These are phyloP conservation scores for Hypotaenidia philippensis DNA, from an alignment of 2,797 vertebrate genomes.

Conservation along the genomic window DNA sequence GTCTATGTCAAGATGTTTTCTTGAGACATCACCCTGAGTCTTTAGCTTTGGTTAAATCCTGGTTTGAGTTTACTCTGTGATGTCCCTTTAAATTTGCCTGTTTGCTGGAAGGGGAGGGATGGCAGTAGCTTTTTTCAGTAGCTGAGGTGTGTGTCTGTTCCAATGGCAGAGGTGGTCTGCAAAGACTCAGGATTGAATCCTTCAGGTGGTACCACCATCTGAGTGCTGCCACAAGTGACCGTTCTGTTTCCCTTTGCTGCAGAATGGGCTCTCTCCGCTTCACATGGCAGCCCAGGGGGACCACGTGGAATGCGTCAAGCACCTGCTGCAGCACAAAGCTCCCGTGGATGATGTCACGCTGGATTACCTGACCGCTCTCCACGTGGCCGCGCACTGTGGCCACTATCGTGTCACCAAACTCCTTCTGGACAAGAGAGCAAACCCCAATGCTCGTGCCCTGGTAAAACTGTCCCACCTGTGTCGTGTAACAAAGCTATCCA, in stretches of 20 bases:
- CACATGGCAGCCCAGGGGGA: constrained; percentile 99
- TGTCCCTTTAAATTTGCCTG: neutral
- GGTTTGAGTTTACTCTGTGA: neutral
- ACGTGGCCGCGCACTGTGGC: constrained; percentile 96
- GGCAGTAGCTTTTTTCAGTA: neutral
- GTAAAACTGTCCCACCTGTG: constrained; percentile 74
- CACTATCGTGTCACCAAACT: constrained; percentile 98
- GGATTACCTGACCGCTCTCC: constrained; percentile 96
- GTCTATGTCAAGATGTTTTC: neutral
- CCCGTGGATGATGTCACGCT: constrained; percentile 96
- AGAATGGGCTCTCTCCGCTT: constrained; percentile 97
- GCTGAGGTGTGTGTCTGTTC: neutral
- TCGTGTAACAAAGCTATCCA: neutral
- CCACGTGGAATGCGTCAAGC: constrained; percentile 96
- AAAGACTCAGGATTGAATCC: neutral
- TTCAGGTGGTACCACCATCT: accelerated
- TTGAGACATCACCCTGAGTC: neutral
- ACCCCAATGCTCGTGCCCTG: constrained; percentile 96
- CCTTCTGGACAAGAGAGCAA: constrained; percentile 97
- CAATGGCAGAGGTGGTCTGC: neutral
- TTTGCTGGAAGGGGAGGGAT: neutral
- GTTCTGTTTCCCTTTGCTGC: neutral
- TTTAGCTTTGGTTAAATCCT: neutral
- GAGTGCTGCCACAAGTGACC: neutral
- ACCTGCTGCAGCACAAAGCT: constrained; percentile 94